Base-by-base conservation (phyloP, 1,140 invertebrate genomes). In the Zaprionus inermis region DNA sequence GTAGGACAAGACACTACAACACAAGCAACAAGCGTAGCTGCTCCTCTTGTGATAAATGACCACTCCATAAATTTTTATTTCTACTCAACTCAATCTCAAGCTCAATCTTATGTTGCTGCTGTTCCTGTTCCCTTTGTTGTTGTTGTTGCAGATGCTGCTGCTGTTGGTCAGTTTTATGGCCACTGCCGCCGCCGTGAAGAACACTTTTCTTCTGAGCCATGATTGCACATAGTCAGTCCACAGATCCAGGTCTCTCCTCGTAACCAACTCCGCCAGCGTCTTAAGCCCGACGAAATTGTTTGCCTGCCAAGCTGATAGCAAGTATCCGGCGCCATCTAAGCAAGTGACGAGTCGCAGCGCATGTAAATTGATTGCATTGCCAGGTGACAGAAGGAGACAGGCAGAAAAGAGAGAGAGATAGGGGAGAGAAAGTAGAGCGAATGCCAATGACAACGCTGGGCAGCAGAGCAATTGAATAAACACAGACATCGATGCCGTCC, bases 1-100 rank as follows among this genome's bases (percentile, higher is more conserved):
- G 30, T 3, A 14, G 14, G 14, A 34, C 30, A 30, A 36, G 63
- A 20, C 58, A 66, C 58, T 28, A 60, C 30, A 32, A 49, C 64
- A 49, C 34, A 46, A 34, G 24, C 58, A 75, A 30, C 57, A 64
- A 59, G 44, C 38, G 60, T 63, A 72, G 46, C 55, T 81, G 68
- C 60, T 49, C 60, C 63, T 58, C 81, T 66, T 71, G 78, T 86
- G 82, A 86, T 86, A 86, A 86, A 86, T 86, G 82, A 81, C 61
- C 78, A 86, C 79, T 86, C 78, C 82, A 86, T 85, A 86, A 86
- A 85, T 85, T 85, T 85, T 81, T 85, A 85, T 85, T 81, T 81
- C 65, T 78, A 77, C 81, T 84, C 81, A 79, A 78, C 78, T 85
- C 81, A 83, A 83, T 83, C 81, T 83, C 55, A 46, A 75, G 82